phyloP scores from a whole-genome alignment of 1,140 invertebrate genomes.

The Scylla paramamosain region DNA sequence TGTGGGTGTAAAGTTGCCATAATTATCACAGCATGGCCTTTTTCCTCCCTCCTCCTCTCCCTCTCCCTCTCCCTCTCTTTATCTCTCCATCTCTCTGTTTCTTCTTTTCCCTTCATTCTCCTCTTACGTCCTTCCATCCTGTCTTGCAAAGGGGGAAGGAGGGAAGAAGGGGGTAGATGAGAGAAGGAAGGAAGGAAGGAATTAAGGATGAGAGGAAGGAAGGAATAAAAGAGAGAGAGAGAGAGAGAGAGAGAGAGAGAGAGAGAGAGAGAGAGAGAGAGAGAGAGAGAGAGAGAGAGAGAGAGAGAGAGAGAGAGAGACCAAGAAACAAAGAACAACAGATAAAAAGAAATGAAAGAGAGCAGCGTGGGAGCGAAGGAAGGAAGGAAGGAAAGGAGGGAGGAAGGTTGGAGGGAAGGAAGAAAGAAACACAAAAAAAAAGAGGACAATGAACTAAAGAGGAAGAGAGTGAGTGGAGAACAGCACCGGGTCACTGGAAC shows the following conservation, averaged over 20 bases:
- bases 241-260: conserved; percentile 15
- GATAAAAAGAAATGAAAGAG: neutral
- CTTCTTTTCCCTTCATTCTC: neutral
- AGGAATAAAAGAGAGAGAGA: neutral
- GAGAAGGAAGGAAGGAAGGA: neutral
- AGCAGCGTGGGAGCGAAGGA: neutral
- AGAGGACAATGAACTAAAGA: too few relatives aligned
- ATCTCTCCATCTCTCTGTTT: neutral
- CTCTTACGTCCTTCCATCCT: neutral
- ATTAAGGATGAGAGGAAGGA: too few relatives aligned
- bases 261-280: neutral
- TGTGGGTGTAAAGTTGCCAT: conserved; percentile 1
- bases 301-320: neutral
- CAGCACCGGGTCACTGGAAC: too few relatives aligned
- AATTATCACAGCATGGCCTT: neutral
- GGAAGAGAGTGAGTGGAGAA: too few relatives aligned
- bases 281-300: neutral
- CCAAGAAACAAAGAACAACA: neutral
- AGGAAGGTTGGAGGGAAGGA: neutral
- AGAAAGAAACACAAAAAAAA: neutral
- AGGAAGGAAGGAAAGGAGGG: neutral
- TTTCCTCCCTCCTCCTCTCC: neutral
- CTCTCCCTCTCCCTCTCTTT: neutral
- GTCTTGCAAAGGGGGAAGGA: too few relatives aligned
- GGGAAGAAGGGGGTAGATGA: neutral